Evolutionary conservation across 1,140 invertebrate genomes (phyloP).

Genomic region (Drosophila nasuta): DNA sequence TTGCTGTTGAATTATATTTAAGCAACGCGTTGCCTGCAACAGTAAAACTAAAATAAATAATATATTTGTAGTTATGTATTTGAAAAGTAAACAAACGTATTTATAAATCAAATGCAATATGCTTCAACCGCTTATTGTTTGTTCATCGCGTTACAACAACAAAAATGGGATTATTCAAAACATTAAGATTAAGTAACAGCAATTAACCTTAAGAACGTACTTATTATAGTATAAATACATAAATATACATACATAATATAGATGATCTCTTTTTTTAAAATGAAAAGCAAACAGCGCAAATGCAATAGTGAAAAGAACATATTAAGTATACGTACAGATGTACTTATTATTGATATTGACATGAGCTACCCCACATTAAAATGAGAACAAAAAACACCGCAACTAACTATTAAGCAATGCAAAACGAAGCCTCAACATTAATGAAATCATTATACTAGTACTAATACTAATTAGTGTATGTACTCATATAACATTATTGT

Average conservation of each 20-base stretch:
- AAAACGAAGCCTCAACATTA: conserved; percentile 43
- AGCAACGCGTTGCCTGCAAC: conserved; percentile 73
- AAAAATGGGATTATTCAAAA: background rate
- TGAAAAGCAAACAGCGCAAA: conserved; percentile 30
- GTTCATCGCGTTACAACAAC: conserved; percentile 50
- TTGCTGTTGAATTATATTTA: conserved; percentile 73
- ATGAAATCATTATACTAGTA: conserved; percentile 29
- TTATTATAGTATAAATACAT: conserved; percentile 47
- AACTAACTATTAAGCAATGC: conserved; percentile 68
- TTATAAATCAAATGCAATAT: conserved; percentile 57
- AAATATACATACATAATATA: conserved; percentile 22
- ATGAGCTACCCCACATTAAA: conserved; percentile 41
- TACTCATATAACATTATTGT: conserved; percentile 46
- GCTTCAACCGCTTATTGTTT: conserved; percentile 76
- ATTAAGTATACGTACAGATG: conserved; percentile 28
- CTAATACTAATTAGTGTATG: conserved; percentile 42
- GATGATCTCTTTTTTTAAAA: conserved; percentile 64
- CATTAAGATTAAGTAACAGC: conserved; percentile 37
- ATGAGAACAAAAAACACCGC: conserved; percentile 53
- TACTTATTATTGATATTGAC: conserved; percentile 48
- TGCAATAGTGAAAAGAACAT: conserved; percentile 33
- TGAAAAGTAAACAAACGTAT: conserved; percentile 48
- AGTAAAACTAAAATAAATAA: conserved; percentile 42
- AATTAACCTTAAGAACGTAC: conserved; percentile 58
- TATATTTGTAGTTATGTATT: conserved; percentile 62